Percentiles rank a stretch among this genome's conserved stretches.
Evolutionary conservation across 2,113 vertebrate genomes (phyloP).

Genomic region (Corydoras sp.): DNA sequence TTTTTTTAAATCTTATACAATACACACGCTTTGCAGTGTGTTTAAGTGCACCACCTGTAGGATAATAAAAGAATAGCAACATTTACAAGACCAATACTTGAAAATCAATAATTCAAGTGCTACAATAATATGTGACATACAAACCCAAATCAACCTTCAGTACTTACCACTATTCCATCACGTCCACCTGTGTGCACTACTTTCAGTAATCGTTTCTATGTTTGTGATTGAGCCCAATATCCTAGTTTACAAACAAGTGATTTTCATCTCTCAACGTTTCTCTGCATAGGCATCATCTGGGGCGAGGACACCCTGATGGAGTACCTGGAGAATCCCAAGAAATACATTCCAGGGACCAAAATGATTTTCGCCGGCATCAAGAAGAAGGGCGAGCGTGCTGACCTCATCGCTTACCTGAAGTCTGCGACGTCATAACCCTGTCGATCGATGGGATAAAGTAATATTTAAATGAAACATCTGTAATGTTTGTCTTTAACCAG

Average conservation of each 20-base stretch:
- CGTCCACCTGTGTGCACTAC: no score
- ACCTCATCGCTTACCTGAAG: conserved; percentile 78
- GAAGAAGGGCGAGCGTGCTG: conserved; percentile 76
- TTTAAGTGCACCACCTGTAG: no score
- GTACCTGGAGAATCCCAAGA: conserved; percentile 85
- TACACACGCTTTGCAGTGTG: no score
- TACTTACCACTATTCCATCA: no score
- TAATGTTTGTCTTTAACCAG: conserved; percentile 34
- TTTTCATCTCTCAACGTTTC: neutral
- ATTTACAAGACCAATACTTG: no score
- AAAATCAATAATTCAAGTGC: no score
- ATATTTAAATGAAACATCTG: conserved; percentile 46
- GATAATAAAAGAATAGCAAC: no score
- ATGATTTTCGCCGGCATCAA: conserved; percentile 81
- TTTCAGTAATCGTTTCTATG: no score
- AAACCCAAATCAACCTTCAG: no score
- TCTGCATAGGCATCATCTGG: conserved; percentile 67
- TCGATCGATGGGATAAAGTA: neutral
- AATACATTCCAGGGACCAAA: conserved; percentile 82
- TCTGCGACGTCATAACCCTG: conserved; percentile 63
- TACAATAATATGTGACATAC: no score
- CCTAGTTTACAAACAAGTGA: neutral
- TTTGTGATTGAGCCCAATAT: no score
- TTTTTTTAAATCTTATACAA: no score
- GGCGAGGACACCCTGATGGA: conserved; percentile 68